Evolutionary conservation across 2,113 vertebrate species (phyloP).

Genomic region (Saccopteryx bilineata): DNA sequence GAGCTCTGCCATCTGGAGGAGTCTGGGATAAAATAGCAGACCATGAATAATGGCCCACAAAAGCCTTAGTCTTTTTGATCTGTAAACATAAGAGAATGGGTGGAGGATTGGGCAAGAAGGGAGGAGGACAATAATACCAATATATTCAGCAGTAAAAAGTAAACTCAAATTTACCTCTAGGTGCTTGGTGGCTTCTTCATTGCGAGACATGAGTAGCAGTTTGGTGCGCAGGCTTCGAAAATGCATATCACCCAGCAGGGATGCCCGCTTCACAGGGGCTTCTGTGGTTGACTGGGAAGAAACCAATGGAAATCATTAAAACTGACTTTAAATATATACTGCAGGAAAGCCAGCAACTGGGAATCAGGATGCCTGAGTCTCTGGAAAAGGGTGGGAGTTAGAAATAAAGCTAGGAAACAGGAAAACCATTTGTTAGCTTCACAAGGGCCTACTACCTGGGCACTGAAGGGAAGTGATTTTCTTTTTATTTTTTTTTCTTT

Average conservation of each 20-base stretch:
- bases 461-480: neutral
- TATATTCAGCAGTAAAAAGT: neutral
- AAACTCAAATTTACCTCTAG: slow-evolving; percentile 89
- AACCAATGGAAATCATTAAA: slow-evolving; percentile 37
- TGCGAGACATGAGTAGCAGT: slow-evolving; percentile 94
- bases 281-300: slow-evolving; percentile 93
- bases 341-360: neutral
- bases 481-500: too few species aligned
- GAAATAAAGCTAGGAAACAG: slow-evolving; percentile 33
- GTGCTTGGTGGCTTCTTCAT: slow-evolving; percentile 96
- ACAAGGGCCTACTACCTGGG: neutral
- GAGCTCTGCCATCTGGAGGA: neutral
- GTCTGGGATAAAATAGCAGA: neutral
- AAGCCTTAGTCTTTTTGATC: slow-evolving; percentile 12
- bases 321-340: neutral
- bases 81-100: slow-evolving; percentile 7
- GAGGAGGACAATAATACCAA: neutral
- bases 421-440: neutral
- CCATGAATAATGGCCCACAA: slow-evolving; percentile 13
- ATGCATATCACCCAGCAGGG: slow-evolving; percentile 95
- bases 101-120: neutral
- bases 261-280: slow-evolving; percentile 93
- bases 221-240: slow-evolving; percentile 96
- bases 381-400: neutral
- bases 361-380: neutral